Conservation (phyloP, 2,888 invertebrate species). For the Nasonovia ribisnigri region DNA sequence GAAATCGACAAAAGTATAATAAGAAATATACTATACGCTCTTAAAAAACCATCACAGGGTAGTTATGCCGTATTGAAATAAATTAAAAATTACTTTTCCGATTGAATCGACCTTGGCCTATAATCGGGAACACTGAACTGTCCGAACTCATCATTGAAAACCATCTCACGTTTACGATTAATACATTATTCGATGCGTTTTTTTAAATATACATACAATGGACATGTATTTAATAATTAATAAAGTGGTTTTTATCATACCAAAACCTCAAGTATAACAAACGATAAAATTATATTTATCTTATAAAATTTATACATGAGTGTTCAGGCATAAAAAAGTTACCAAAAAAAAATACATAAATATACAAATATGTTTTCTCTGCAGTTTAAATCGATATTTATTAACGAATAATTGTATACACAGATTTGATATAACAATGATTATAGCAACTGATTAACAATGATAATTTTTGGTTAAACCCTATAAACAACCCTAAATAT, state of each 20-base stretch:
- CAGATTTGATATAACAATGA: background rate
- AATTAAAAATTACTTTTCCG: slow-evolving; percentile 13
- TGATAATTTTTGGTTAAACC: background rate
- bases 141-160: slow-evolving; percentile 30
- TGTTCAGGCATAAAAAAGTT: background rate
- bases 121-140: slow-evolving; percentile 34
- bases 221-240: background rate
- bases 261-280: background rate
- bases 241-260: background rate
- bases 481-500: background rate
- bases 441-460: background rate
- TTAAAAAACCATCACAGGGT: background rate
- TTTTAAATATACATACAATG: background rate
- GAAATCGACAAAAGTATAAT: background rate
- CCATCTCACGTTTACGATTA: background rate
- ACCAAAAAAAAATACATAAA: background rate
- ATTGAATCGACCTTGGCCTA: slow-evolving; percentile 41
- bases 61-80: background rate
- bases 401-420: background rate
- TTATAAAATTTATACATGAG: background rate
- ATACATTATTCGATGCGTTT: background rate
- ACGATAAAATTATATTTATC: background rate
- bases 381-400: background rate
- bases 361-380: background rate
- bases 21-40: background rate